These are phyloP conservation scores for Bryconaethiops microstoma DNA, from an alignment of 2,797 vertebrate genomes.

Conservation along the genomic window DNA sequence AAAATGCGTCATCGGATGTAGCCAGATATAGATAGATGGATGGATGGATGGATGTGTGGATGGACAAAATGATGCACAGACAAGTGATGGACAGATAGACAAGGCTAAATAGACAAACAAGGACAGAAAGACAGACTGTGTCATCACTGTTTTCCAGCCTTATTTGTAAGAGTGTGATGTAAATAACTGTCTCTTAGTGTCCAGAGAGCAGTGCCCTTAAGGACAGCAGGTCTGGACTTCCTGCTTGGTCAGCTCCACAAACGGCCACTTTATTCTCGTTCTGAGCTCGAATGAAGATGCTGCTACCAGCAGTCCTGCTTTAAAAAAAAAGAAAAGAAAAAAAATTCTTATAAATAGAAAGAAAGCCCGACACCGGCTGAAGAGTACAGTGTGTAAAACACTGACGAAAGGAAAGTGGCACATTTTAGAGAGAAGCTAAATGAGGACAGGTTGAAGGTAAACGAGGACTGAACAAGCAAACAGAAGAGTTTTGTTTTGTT, in stretches of 20 bases:
- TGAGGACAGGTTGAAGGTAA: background rate
- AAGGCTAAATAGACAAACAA: too few relatives aligned
- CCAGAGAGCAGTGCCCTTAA: background rate
- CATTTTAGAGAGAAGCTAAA: slow-evolving; percentile 1
- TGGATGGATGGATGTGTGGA: too few relatives aligned
- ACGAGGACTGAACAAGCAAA: background rate
- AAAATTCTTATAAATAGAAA: slow-evolving; percentile 6
- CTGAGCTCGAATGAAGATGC: background rate
- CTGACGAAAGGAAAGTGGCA: slow-evolving; percentile 2
- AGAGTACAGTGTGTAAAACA: background rate
- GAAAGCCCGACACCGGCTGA: background rate
- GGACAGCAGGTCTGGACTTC: background rate
- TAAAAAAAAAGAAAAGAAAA: slow-evolving; percentile 4
- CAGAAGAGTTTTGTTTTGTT: background rate
- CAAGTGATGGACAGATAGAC: too few relatives aligned
- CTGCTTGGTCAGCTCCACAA: background rate
- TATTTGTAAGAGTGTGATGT: background rate
- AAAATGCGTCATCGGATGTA: too few relatives aligned
- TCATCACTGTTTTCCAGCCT: too few relatives aligned
- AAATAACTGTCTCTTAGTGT: background rate
- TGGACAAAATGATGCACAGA: too few relatives aligned
- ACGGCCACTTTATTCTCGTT: background rate
- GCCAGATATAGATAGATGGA: too few relatives aligned
- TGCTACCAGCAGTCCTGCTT: background rate
- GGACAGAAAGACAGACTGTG: too few relatives aligned